phyloP scores from a whole-genome alignment of 2,888 invertebrate species.

The Synanthedon andrenaeformis region DNA sequence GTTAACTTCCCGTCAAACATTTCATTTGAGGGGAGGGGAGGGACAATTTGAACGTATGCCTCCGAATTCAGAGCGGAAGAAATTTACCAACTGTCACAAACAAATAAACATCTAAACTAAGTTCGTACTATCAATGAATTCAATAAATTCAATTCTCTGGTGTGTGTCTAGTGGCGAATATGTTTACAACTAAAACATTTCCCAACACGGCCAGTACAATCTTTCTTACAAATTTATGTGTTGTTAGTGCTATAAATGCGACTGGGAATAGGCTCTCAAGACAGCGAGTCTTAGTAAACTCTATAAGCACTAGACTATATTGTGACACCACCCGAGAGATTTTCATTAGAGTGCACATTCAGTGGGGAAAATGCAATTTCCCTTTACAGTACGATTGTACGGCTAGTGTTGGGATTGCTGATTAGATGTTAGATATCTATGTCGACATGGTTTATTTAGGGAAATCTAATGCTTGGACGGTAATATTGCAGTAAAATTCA shows the following conservation, averaged over 20 bases:
- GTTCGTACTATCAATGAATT: too few species aligned
- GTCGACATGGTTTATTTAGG: neutral
- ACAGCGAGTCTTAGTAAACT: neutral
- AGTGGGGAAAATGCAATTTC: slow-evolving; percentile 46
- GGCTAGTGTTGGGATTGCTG: slow-evolving; percentile 18
- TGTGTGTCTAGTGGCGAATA: too few species aligned
- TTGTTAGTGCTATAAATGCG: slow-evolving; percentile 3
- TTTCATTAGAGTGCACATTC: slow-evolving; percentile 48
- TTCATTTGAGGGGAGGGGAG: too few species aligned
- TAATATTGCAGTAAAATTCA: too few species aligned
- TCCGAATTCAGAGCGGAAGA: too few species aligned
- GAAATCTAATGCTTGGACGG: too few species aligned
- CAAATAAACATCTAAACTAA: too few species aligned
- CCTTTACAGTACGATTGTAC: slow-evolving; percentile 25
- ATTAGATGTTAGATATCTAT: slow-evolving; percentile 7
- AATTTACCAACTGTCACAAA: too few species aligned
- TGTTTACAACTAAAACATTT: too few species aligned
- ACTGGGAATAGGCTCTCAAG: slow-evolving; percentile 4
- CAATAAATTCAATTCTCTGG: too few species aligned
- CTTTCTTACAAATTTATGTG: neutral
- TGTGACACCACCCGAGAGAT: slow-evolving; percentile 35
- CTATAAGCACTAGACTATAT: slow-evolving; percentile 31
- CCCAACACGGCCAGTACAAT: neutral
- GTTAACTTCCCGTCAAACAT: too few species aligned
- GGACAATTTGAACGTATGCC: too few species aligned